Conservation (phyloP, 2,113 vertebrate genomes). For the Sturnira hondurensis region DNA sequence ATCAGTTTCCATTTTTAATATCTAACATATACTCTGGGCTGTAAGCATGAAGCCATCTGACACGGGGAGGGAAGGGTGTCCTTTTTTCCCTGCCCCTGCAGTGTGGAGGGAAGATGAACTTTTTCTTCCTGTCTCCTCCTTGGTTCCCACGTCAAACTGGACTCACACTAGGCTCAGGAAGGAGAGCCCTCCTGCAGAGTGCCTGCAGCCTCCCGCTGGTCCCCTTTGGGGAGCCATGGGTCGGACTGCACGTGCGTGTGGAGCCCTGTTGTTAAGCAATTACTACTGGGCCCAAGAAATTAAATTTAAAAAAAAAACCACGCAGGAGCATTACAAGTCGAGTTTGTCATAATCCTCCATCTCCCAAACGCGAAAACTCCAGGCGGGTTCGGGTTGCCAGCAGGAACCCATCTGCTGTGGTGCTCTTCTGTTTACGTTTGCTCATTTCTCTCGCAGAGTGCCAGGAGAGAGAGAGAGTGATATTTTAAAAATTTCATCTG, state of each 20-base stretch:
- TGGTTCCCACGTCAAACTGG: not conserved
- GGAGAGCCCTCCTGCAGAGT: not conserved
- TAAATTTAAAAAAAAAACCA: too few species aligned
- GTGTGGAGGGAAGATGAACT: not conserved
- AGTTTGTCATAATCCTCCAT: slow-evolving; percentile 61
- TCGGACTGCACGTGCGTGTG: not conserved
- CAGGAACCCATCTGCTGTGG: slow-evolving; percentile 64
- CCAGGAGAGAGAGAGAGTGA: slow-evolving; percentile 68
- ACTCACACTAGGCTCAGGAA: not conserved
- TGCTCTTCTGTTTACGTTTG: slow-evolving; percentile 73
- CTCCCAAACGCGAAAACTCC: slow-evolving; percentile 46
- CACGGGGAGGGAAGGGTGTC: not conserved
- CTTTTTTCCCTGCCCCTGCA: not conserved
- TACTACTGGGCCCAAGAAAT: slow-evolving; percentile 39
- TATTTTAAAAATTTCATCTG: slow-evolving; percentile 74
- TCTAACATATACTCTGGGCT: not conserved
- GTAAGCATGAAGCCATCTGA: not conserved
- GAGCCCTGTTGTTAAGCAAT: slow-evolving; percentile 50
- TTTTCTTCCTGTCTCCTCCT: not conserved
- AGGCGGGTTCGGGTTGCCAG: slow-evolving; percentile 51
- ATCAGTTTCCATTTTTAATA: not conserved
- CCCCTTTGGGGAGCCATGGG: slow-evolving; percentile 12
- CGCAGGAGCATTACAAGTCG: slow-evolving; percentile 33
- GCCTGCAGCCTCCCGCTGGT: not conserved
- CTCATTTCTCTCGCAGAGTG: slow-evolving; percentile 67